Conservation (phyloP, 2,113 vertebrate genomes). For the Laticauda colubrina region DNA sequence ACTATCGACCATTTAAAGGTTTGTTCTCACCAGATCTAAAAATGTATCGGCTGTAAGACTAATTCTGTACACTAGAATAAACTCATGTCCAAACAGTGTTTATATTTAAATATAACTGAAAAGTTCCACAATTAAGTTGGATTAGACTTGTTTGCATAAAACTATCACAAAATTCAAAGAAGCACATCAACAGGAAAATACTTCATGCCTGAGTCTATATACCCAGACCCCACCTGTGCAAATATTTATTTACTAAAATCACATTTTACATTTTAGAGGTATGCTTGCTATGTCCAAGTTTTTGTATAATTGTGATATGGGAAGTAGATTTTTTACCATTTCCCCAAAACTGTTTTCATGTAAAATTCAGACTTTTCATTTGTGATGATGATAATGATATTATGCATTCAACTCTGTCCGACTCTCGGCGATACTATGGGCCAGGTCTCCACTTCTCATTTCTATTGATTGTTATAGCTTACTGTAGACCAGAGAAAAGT, state of each 20-base stretch:
- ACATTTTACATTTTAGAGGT: background rate
- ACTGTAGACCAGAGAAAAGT: background rate
- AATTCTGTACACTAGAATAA: background rate
- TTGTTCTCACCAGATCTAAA: background rate
- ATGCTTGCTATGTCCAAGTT: background rate
- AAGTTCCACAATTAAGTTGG: background rate
- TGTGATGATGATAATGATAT: background rate
- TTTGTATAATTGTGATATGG: background rate
- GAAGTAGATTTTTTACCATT: background rate
- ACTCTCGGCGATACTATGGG: background rate
- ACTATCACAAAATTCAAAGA: background rate
- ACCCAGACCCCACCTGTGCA: background rate
- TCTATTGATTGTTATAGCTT: background rate
- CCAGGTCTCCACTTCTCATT: background rate
- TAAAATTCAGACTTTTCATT: background rate
- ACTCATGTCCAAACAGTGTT: background rate
- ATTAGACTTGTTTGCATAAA: background rate
- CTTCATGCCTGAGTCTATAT: background rate
- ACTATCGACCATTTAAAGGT: background rate
- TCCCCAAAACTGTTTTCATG: background rate
- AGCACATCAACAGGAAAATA: background rate
- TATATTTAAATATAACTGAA: background rate
- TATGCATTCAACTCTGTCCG: background rate
- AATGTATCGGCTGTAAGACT: background rate
- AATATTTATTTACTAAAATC: background rate